Conservation (phyloP, 37 sponge, comb jelly and placozoan species). For the Diacarnus erythraeanus region DNA sequence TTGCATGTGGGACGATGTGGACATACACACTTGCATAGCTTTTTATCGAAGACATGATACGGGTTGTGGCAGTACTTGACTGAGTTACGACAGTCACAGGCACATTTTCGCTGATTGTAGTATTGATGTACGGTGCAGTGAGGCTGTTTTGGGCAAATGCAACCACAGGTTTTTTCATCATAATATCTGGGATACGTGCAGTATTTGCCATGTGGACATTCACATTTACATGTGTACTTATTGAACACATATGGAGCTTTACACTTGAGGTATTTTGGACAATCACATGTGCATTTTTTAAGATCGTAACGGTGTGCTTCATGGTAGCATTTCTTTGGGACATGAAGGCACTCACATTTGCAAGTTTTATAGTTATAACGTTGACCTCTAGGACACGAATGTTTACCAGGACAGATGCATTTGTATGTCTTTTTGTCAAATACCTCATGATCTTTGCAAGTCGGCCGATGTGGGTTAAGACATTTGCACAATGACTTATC, state of each 20-base stretch:
- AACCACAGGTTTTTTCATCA: too few relatives aligned
- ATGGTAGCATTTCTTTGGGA: too few relatives aligned
- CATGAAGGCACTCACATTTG: slow-evolving; percentile 20
- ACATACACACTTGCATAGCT: neutral
- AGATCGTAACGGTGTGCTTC: too few relatives aligned
- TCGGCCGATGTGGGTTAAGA: neutral
- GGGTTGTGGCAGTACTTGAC: neutral
- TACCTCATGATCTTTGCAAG: neutral
- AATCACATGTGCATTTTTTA: neutral
- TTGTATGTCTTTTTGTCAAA: slow-evolving; percentile 11
- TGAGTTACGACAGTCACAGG: too few relatives aligned
- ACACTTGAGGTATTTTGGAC: neutral
- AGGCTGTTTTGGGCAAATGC: too few relatives aligned
- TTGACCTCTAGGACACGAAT: neutral
- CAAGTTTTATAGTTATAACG: slow-evolving; percentile 22
- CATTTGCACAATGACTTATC: slow-evolving; percentile 30
- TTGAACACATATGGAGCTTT: neutral
- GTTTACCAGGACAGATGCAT: neutral
- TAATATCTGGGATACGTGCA: neutral
- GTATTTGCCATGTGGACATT: slow-evolving; percentile 1
- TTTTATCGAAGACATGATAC: neutral
- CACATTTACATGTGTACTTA: neutral
- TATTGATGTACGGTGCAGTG: too few relatives aligned
- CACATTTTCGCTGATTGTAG: too few relatives aligned
- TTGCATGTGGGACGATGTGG: neutral